These are phyloP conservation scores for Tridacna gigas DNA, from an alignment of 2,888 invertebrate species.

Conservation along the genomic window DNA sequence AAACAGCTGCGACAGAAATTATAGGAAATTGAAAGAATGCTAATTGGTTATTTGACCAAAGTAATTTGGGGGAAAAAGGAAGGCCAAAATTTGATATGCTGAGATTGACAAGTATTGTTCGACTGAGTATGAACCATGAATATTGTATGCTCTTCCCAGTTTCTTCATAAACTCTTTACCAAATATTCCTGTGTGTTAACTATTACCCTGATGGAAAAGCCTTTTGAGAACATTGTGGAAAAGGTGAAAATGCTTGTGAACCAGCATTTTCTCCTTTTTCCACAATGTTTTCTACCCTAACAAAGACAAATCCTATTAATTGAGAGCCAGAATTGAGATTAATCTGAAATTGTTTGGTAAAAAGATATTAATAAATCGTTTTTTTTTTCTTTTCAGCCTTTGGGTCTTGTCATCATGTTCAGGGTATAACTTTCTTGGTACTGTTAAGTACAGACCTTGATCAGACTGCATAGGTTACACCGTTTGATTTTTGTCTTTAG, in stretches of 20 bases:
- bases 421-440: too few relatives aligned
- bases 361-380: too few relatives aligned
- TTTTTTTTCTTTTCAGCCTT: too few relatives aligned
- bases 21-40: constrained; percentile 34
- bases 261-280: background rate
- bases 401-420: too few relatives aligned
- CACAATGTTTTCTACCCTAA: background rate
- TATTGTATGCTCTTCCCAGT: constrained; percentile 51
- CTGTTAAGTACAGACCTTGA: too few relatives aligned
- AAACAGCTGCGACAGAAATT: constrained; percentile 31
- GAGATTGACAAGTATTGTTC: constrained; percentile 60
- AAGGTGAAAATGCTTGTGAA: background rate
- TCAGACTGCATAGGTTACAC: too few relatives aligned
- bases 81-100: constrained; percentile 41
- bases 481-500: too few relatives aligned
- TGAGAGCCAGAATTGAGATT: too few relatives aligned
- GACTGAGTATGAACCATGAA: constrained; percentile 48
- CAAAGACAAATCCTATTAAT: too few relatives aligned
- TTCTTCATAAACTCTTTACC: background rate
- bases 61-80: constrained; percentile 60
- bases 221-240: background rate
- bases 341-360: too few relatives aligned
- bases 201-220: background rate
- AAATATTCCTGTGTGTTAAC: background rate
- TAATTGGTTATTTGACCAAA: constrained; percentile 66